Conservation (phyloP, 30 jellyfish, hydroid and myxozoan species). For the Aurelia aurita region DNA sequence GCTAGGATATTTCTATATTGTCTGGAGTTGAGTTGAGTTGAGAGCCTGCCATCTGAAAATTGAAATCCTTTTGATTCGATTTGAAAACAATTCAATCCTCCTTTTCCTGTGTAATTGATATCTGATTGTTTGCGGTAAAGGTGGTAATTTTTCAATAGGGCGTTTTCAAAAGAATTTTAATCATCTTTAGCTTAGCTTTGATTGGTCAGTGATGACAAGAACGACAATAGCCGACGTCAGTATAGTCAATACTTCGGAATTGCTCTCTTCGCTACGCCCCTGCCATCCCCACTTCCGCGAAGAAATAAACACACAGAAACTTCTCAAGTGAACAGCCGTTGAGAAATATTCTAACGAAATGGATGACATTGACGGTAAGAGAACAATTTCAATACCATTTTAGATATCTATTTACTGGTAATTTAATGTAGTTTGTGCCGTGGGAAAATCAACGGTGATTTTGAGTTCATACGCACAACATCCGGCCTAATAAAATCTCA, state of each 20-base stretch:
- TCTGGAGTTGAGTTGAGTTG: no score
- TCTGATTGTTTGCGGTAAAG: slow-evolving; percentile 8
- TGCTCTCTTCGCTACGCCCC: slow-evolving; percentile 25
- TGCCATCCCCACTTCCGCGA: slow-evolving; percentile 30
- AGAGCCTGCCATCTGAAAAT: no score
- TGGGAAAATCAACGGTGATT: neutral
- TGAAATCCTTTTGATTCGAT: no score
- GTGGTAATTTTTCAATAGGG: slow-evolving; percentile 11
- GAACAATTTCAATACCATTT: no score
- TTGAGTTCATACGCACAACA: no score
- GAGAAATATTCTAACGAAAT: no score
- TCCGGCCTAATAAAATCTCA: no score
- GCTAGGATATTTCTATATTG: no score
- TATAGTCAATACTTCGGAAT: neutral
- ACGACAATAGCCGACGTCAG: neutral
- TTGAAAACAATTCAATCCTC: no score
- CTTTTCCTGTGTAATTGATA: neutral
- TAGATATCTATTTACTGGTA: no score
- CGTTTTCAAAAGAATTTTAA: slow-evolving; percentile 4
- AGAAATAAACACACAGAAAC: neutral
- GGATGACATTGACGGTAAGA: no score
- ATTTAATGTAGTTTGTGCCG: no score
- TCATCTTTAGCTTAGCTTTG: neutral
- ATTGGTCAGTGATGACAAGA: slow-evolving; percentile 5
- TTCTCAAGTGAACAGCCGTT: neutral